A percentile compares a stretch with the other conserved stretches of the same genome.
phyloP scores from a whole-genome alignment of 2,888 invertebrate genomes.

The Diloba caeruleocephala region DNA sequence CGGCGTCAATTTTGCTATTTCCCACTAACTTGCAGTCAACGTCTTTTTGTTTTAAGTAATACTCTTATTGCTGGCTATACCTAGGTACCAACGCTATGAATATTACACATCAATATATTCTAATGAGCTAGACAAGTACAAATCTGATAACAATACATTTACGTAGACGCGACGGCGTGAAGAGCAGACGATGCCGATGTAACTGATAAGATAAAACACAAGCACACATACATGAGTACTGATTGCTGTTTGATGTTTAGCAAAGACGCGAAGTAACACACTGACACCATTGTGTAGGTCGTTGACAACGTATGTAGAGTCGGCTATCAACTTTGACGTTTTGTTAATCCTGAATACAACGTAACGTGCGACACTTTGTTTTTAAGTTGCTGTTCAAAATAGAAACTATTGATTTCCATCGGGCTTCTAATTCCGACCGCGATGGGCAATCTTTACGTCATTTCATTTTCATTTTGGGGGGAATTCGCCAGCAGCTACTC shows the following conservation, averaged over 20 bases:
- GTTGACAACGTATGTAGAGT: too few relatives aligned
- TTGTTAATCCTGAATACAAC: slow-evolving; percentile 3
- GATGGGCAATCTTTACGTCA: too few relatives aligned
- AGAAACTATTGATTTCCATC: too few relatives aligned
- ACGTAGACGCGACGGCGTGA: slow-evolving; percentile 11
- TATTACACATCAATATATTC: slow-evolving; percentile 22
- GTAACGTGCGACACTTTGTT: neutral
- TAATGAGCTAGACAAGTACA: slow-evolving; percentile 28
- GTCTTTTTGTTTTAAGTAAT: slow-evolving; percentile 1
- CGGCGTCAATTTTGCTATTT: too few relatives aligned
- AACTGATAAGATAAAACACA: slow-evolving; percentile 33
- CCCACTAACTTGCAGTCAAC: too few relatives aligned
- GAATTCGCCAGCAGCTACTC: too few relatives aligned
- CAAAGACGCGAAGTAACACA: slow-evolving; percentile 10
- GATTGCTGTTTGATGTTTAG: neutral
- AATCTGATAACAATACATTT: slow-evolving; percentile 37
- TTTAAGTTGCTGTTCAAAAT: too few relatives aligned
- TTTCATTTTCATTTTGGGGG: too few relatives aligned
- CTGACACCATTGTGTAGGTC: slow-evolving; percentile 3
- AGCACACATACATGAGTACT: neutral
- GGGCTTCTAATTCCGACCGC: too few relatives aligned
- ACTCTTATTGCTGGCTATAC: too few relatives aligned
- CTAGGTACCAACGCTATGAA: slow-evolving; percentile 10
- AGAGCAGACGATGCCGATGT: slow-evolving; percentile 32
- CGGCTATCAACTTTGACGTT: too few relatives aligned